These are phyloP conservation scores for Neotoma lepida DNA, from an alignment of 2,113 vertebrate genomes.

Conservation along the genomic window DNA sequence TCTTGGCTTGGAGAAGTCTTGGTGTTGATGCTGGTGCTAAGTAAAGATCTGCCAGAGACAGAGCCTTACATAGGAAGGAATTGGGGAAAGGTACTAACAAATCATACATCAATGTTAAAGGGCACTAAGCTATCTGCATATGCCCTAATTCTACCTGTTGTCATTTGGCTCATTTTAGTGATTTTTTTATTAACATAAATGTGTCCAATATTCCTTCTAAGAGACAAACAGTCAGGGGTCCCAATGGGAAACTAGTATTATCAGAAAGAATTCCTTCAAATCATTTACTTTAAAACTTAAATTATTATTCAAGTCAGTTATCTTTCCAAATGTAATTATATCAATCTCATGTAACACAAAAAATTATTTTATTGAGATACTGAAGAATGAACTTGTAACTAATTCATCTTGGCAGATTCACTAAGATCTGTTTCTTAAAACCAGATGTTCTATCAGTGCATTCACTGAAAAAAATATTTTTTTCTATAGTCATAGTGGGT, in stretches of 20 bases:
- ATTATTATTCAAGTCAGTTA: constrained; percentile 6
- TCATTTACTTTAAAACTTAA: constrained; percentile 27
- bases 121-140: background rate
- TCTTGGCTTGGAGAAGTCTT: background rate
- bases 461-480: background rate
- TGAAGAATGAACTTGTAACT: constrained; percentile 9
- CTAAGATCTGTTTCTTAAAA: constrained; percentile 55
- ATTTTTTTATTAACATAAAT: background rate
- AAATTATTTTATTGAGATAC: constrained; percentile 39
- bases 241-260: background rate
- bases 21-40: background rate
- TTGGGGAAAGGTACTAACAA: background rate
- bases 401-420: constrained; percentile 37
- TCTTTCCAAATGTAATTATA: constrained; percentile 50
- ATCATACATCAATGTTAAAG: background rate
- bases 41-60: background rate
- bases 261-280: constrained; percentile 22
- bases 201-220: background rate
- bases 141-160: background rate
- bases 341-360: constrained; percentile 4
- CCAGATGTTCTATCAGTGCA: constrained; percentile 7
- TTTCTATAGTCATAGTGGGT: constrained; percentile 16
- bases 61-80: background rate
- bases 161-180: background rate
- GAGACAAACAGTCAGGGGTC: background rate